Percentiles rank a stretch among this genome's conserved stretches.
phyloP scores from a whole-genome alignment of 2,888 invertebrate genomes.

The Dromius quadrimaculatus region DNA sequence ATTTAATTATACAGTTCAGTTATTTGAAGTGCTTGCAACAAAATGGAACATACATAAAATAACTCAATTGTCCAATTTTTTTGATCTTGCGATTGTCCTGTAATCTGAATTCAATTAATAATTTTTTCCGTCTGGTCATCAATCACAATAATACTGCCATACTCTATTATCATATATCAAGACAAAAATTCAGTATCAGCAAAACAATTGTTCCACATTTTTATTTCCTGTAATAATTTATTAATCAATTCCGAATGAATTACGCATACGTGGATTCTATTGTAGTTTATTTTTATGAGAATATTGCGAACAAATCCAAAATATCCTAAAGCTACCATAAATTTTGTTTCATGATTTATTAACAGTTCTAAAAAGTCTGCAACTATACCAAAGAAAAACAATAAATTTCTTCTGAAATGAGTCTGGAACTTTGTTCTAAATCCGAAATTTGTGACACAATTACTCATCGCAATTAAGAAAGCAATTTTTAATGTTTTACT shows the following conservation, averaged over 20 bases:
- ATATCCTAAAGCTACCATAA: not conserved
- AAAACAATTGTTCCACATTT: not conserved
- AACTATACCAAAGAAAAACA: conserved; percentile 15
- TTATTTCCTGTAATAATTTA: not conserved
- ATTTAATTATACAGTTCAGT: too few relatives aligned
- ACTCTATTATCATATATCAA: too few relatives aligned
- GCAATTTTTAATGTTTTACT: too few relatives aligned
- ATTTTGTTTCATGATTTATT: conserved; percentile 10
- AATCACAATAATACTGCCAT: too few relatives aligned
- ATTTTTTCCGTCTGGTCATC: too few relatives aligned
- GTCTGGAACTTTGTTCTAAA: not conserved
- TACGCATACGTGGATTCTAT: not conserved
- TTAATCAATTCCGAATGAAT: not conserved
- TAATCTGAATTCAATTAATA: too few relatives aligned
- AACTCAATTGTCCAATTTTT: too few relatives aligned
- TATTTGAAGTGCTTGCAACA: too few relatives aligned
- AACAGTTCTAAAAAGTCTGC: conserved; percentile 3
- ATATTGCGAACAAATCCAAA: not conserved
- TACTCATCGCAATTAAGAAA: conserved; percentile 1
- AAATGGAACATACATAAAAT: too few relatives aligned
- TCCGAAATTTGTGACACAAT: not conserved
- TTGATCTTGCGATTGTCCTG: too few relatives aligned
- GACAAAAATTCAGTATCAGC: too few relatives aligned
- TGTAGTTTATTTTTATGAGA: not conserved
- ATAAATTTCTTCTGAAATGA: not conserved